Percentiles rank a stretch among this genome's conserved stretches.
Evolutionary conservation across 35 echinoderm and acorn worm genomes (phyloP).

Genomic region (Stichopus chloronotus): DNA sequence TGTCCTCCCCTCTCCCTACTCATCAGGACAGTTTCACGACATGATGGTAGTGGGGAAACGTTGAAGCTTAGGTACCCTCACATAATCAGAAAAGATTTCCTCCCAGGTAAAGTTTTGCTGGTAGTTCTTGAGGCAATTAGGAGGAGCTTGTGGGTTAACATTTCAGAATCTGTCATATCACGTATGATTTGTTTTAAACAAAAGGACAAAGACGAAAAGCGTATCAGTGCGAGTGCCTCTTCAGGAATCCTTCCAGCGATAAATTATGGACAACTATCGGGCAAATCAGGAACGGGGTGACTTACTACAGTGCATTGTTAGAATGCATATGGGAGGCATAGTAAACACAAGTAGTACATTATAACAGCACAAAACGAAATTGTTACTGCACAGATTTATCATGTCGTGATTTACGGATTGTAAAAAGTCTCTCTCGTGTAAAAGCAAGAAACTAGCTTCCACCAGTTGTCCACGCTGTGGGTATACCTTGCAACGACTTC

Average conservation of each 20-base stretch:
- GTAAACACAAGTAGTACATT: neutral
- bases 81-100: neutral
- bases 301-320: too few species aligned
- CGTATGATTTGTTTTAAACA: neutral
- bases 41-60: neutral
- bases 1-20: too few species aligned
- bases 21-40: neutral
- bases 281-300: neutral
- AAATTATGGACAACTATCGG: neutral
- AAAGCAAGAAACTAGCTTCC: too few species aligned
- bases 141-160: neutral
- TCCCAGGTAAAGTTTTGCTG: neutral
- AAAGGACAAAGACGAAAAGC: neutral
- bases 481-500: too few species aligned
- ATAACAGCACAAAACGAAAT: neutral
- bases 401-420: too few species aligned
- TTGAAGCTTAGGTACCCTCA: neutral
- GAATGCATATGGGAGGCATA: too few species aligned
- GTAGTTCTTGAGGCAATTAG: neutral
- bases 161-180: neutral
- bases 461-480: too few species aligned
- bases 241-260: neutral
- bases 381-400: neutral
- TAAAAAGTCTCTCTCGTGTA: too few species aligned
- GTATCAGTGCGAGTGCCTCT: neutral